Conservation (phyloP, 2,797 vertebrate species). For the Masticophis lateralis region DNA sequence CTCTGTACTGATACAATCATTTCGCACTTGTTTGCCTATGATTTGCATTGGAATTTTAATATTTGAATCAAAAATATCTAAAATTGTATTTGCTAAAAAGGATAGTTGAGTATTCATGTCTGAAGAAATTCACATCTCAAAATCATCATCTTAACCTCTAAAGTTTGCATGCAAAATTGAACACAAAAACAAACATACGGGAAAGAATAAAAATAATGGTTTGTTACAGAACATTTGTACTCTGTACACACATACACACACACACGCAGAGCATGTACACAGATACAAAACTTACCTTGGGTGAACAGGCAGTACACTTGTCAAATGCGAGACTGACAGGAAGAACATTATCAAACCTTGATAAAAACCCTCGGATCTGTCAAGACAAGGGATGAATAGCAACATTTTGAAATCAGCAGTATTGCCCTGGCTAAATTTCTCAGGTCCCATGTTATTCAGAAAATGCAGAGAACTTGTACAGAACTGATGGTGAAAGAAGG, state of each 20-base stretch:
- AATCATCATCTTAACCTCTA: neutral
- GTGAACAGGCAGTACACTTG: slow-evolving; percentile 97
- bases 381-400: slow-evolving; percentile 38
- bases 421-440: slow-evolving; percentile 13
- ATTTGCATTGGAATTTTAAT: neutral
- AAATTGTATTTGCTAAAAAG: neutral
- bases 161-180: neutral
- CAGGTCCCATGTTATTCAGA: neutral
- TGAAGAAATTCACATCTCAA: neutral
- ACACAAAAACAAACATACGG: neutral
- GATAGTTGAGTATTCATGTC: neutral
- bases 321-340: slow-evolving; percentile 97
- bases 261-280: neutral
- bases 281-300: slow-evolving; percentile 79
- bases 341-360: slow-evolving; percentile 96
- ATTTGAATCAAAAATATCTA: slow-evolving; percentile 14
- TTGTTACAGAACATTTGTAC: neutral
- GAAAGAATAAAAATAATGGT: neutral
- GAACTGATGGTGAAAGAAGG: neutral
- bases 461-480: neutral
- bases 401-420: neutral
- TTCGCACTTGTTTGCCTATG: slow-evolving; percentile 32
- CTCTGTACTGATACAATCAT: slow-evolving; percentile 20
- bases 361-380: slow-evolving; percentile 96
- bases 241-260: neutral